Evolutionary conservation across 2,797 vertebrate genomes (phyloP).

Genomic region (Enteromius afrohamiltoni): DNA sequence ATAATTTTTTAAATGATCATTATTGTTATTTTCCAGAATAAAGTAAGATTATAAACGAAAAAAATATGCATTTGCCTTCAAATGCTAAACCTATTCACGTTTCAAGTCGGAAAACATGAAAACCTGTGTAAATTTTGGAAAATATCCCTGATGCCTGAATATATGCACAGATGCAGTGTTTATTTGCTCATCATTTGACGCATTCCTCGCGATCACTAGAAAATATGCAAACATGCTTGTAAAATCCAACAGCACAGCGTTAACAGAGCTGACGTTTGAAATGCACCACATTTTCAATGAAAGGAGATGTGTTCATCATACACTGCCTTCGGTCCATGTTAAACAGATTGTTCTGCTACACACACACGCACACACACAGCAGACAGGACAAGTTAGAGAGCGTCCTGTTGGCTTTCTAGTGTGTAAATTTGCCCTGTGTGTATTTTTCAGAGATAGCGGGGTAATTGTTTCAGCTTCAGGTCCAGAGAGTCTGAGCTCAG

Average conservation of each 20-base stretch:
- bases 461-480: constrained; percentile 27
- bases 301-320: neutral
- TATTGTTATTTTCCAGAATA: neutral
- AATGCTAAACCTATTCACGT: neutral
- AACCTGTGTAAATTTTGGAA: neutral
- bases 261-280: neutral
- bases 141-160: neutral
- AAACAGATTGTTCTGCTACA: too few relatives aligned
- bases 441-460: constrained; percentile 11
- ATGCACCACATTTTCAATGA: neutral
- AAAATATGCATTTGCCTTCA: neutral
- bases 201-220: neutral
- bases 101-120: neutral
- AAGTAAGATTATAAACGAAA: neutral
- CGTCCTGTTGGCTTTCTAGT: neutral
- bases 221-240: neutral
- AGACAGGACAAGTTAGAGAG: neutral
- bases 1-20: neutral
- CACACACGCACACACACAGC: neutral
- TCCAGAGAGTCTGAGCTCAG: constrained; percentile 1
- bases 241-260: neutral
- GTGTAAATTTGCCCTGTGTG: constrained; percentile 6
- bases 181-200: neutral
- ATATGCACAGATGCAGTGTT: neutral
- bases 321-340: too few relatives aligned